A percentile compares a stretch with the other conserved stretches of the same genome.
Evolutionary conservation across 2,888 invertebrate species (phyloP).

Genomic region (Drosophila kokeensis): DNA sequence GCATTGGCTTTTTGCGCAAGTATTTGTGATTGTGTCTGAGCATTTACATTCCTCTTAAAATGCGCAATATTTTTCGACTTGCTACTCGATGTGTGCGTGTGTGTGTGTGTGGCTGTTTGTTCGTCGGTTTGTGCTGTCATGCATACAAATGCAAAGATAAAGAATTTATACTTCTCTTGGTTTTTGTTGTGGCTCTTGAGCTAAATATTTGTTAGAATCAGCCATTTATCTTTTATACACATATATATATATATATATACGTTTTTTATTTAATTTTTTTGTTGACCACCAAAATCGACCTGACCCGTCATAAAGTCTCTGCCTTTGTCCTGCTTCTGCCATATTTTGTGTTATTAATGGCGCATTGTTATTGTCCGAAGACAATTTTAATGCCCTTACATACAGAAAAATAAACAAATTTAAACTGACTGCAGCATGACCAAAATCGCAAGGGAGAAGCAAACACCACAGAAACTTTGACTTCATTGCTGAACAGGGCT

Average conservation of each 20-base stretch:
- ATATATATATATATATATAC: slow-evolving; percentile 24
- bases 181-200: slow-evolving; percentile 22
- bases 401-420: slow-evolving; percentile 45
- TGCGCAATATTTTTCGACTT: slow-evolving; percentile 72
- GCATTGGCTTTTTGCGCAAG: slow-evolving; percentile 42
- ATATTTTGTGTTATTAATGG: slow-evolving; percentile 58
- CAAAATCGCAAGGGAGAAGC: not conserved
- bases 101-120: slow-evolving; percentile 21
- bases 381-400: slow-evolving; percentile 46
- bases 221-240: slow-evolving; percentile 9
- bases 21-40: slow-evolving; percentile 43
- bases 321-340: slow-evolving; percentile 26
- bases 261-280: slow-evolving; percentile 27
- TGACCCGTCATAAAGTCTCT: slow-evolving; percentile 67
- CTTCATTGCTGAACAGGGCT: slow-evolving; percentile 56
- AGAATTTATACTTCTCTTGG: slow-evolving; percentile 41
- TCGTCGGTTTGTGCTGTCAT: slow-evolving; percentile 44
- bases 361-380: slow-evolving; percentile 47
- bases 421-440: slow-evolving; percentile 67
- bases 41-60: slow-evolving; percentile 74
- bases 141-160: slow-evolving; percentile 76
- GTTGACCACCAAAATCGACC: slow-evolving; percentile 60
- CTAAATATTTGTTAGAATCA: slow-evolving; percentile 21
- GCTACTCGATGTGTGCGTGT: slow-evolving; percentile 34
- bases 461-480: slow-evolving; percentile 44